Evolutionary conservation across 2,113 vertebrate genomes (phyloP), one percentile per base, ranked within the genome.

Genomic region (Oncorhynchus nerka): DNA sequence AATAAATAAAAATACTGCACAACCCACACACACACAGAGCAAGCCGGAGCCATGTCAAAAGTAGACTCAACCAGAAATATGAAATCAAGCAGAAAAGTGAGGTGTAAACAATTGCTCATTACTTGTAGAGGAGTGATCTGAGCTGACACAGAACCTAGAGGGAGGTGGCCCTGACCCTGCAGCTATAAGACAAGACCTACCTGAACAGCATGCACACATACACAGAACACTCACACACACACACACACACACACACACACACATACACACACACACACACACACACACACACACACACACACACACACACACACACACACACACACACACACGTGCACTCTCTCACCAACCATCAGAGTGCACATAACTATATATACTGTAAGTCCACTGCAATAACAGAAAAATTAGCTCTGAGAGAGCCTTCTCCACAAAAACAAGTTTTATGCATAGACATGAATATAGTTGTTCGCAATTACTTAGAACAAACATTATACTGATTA

Each of bases 301-400:
- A 55, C 51, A 55, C 51, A 55, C 15, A 55, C 15, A 55, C 51
- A 16, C 51, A 55, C 51, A 55, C 15, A 55, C 51, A 75, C 55
- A 80, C 84, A 86, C 68, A 74, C n/a, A 0, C 81, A 68, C 71
- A 76, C 77, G 70, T 73, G 80, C 19, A n/a, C 39, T 45, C 39
- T 1, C 39, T 9, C 9, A 9, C 9, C 39, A 45, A 45, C 39
- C 8, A 45, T 45, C 39, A 45, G 39, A 45, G 39, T 3, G 39
- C 39, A 45, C 39, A 45, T 45, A 45, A 39, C 20, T 24, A 45
- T 30, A 16, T 8, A 67, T 39, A 34, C 55, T 62, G 59, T 45
- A 45, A 45, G 39, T 15, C 24, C 49, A 59, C 57, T 32, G 49
- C 30, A 73, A 30, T 24, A 20, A 24, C 57, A 48, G 6, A 7